phyloP scores from a whole-genome alignment of 1,140 invertebrate species.

The Leptinotarsa lineolata region DNA sequence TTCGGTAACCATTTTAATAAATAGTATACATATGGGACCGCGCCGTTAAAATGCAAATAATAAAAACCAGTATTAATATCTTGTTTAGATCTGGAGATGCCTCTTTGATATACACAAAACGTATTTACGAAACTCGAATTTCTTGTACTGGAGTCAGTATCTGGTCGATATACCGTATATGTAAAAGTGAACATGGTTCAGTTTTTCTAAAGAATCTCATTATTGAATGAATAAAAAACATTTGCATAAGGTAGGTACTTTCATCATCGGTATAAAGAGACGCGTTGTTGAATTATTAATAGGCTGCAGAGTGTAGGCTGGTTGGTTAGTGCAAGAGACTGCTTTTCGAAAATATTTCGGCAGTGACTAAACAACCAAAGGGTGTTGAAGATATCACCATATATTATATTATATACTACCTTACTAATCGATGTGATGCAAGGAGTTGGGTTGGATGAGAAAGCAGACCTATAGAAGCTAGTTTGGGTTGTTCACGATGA shows the following conservation, averaged over 20 bases:
- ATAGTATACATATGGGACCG: slow-evolving; percentile 20
- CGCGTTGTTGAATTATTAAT: slow-evolving; percentile 24
- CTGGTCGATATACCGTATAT: slow-evolving; percentile 18
- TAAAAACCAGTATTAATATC: slow-evolving; percentile 38
- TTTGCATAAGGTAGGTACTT: slow-evolving; percentile 24
- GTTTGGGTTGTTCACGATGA: too few species aligned
- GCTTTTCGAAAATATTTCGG: slow-evolving; percentile 5
- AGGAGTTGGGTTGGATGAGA: too few species aligned
- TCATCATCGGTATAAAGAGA: slow-evolving; percentile 25
- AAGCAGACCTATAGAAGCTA: too few species aligned
- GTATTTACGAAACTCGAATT: slow-evolving; percentile 30
- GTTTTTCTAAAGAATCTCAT: slow-evolving; percentile 20
- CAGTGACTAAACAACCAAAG: slow-evolving; percentile 2
- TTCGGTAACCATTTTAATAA: slow-evolving; percentile 18
- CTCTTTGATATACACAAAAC: slow-evolving; percentile 24
- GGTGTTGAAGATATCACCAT: not conserved
- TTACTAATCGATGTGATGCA: too few species aligned
- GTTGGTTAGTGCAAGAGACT: slow-evolving; percentile 5
- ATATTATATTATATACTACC: too few species aligned
- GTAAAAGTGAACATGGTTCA: not conserved
- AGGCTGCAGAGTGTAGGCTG: slow-evolving; percentile 6
- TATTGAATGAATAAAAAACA: slow-evolving; percentile 23
- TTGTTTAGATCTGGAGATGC: slow-evolving; percentile 29
- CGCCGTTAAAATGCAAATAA: slow-evolving; percentile 40
- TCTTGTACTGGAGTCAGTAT: slow-evolving; percentile 28